A percentile compares a stretch with the other conserved stretches of the same genome.
phyloP scores from a whole-genome alignment of 2,797 vertebrate species.

The Enteromius viviparus region DNA sequence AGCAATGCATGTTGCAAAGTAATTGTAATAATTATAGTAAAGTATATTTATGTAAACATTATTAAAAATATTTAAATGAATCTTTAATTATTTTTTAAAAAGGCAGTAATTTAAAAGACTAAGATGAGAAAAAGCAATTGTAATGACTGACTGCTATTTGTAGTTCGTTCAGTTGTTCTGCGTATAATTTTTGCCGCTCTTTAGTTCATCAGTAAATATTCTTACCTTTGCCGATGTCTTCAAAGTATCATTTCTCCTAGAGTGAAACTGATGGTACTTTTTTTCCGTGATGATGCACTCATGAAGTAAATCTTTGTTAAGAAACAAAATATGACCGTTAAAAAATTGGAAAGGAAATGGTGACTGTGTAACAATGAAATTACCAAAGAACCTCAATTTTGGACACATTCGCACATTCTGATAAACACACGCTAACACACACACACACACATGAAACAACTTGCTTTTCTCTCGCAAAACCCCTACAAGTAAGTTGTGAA shows the following conservation, averaged over 20 bases:
- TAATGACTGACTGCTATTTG: neutral
- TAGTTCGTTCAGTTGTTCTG: neutral
- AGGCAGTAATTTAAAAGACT: neutral
- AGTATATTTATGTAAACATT: neutral
- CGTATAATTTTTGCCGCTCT: neutral
- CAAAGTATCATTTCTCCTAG: slow-evolving; percentile 22
- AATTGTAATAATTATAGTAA: neutral
- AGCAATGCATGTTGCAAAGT: neutral
- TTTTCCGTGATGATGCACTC: too few relatives aligned
- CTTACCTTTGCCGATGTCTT: slow-evolving; percentile 21
- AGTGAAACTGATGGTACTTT: neutral
- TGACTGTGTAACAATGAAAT: slow-evolving; percentile 15
- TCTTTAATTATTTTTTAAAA: neutral
- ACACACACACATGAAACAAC: neutral
- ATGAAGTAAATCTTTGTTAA: slow-evolving; percentile 34
- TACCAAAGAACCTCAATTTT: neutral
- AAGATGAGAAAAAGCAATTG: neutral
- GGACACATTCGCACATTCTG: neutral
- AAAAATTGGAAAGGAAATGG: slow-evolving; percentile 8
- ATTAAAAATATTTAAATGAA: neutral
- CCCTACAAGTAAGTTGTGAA: neutral
- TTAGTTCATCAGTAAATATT: neutral
- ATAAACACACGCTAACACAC: neutral
- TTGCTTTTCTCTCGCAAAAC: neutral
- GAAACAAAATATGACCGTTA: slow-evolving; percentile 23